These are phyloP conservation scores for Tragelaphus imberbis DNA, from an alignment of 2,113 vertebrate genomes.

Conservation along the genomic window DNA sequence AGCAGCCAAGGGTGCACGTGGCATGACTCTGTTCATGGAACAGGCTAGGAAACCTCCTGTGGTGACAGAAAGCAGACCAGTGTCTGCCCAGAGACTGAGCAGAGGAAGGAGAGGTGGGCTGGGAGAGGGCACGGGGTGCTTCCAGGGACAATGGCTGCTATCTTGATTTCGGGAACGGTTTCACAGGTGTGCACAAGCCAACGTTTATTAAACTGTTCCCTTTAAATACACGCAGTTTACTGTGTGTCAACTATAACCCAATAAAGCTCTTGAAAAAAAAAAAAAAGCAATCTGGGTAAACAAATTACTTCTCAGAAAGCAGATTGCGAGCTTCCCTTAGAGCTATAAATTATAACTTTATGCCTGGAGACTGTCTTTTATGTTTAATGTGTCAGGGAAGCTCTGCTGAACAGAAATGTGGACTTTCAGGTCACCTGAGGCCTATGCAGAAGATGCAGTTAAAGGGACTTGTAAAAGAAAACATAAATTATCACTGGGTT, in stretches of 20 bases:
- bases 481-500: background rate
- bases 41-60: background rate
- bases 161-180: background rate
- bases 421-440: background rate
- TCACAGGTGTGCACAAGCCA: background rate
- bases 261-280: background rate
- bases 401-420: background rate
- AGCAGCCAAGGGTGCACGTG: background rate
- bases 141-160: background rate
- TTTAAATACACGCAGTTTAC: background rate
- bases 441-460: accelerated
- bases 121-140: background rate
- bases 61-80: background rate
- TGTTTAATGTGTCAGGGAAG: background rate
- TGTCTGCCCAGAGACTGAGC: background rate
- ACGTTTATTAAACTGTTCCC: background rate
- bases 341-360: background rate
- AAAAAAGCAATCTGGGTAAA: background rate
- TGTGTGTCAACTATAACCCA: background rate
- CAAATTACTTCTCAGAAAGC: conserved; percentile 1
- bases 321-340: background rate
- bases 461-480: no score
- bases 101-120: no score
- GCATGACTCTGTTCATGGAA: accelerated
- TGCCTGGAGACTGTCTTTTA: background rate